Evolutionary conservation across 2,113 vertebrate genomes (phyloP), one percentile per base, ranked within the genome.

Genomic region (Callorhinus ursinus): DNA sequence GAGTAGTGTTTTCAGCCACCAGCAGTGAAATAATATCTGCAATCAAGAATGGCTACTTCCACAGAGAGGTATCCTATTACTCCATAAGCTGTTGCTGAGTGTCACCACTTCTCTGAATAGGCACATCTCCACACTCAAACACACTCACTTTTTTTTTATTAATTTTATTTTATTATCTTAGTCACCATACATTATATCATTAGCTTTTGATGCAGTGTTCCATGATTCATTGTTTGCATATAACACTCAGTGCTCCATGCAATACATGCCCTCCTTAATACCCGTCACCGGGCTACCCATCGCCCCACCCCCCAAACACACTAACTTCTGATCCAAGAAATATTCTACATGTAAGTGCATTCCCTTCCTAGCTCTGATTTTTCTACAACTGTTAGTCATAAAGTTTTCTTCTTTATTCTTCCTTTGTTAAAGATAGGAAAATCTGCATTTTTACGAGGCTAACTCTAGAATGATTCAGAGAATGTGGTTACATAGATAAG

Each of bases 391-490:
- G 19, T 88, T 91, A 74, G 46, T 72, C 14, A 12, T 36, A 59
- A 72, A 10, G 16, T 65, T 21, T 77, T n/a, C n/a, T 71, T 24
- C 1, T 76, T 89, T 59, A 88, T 8, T 84, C 7, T 76, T 88
- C 65, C 65, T 80, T 87, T 90, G 15, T 49, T 89, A 85, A 93
- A 39, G 42, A 93, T 31, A 67, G 26, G 49, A 93, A 77, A 61
- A 67, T 79, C 67, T 88, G n/a, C 31, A 71, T 84, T 93, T 53
- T 53, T 67, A 91, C 85, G 63, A 53, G 46, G 31, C 39, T 89
- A 85, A 92, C 79, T 92, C 87, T 59, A 87, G 53, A 97, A 92
- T 63, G 33, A 88, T 42, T 84, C 42, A 82, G 71, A 69, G 71
- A 93, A 63, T 77, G 46, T 49, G 33, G 55, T 53, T 53, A 39